These are phyloP conservation scores for Drosophila lacteicornis DNA, from an alignment of 1,140 invertebrate species.

Conservation along the genomic window DNA sequence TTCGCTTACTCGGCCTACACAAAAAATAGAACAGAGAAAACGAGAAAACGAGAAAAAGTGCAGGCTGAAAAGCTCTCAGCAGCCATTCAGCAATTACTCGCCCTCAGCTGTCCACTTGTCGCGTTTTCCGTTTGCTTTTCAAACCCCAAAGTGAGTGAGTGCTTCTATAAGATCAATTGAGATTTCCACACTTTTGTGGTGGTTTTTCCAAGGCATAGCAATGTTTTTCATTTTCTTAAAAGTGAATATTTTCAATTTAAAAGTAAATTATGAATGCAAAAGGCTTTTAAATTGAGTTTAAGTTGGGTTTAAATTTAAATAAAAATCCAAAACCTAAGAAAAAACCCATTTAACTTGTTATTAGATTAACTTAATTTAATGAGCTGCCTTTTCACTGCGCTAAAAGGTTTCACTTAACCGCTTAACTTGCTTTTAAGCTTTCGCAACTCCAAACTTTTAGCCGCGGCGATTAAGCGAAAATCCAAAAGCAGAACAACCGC, in stretches of 20 bases:
- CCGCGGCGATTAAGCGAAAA: slow-evolving; percentile 9
- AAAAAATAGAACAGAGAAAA: background rate
- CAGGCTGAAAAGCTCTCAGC: slow-evolving; percentile 2
- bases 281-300: too few relatives aligned
- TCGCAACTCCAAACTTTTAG: background rate
- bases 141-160: background rate
- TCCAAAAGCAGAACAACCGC: slow-evolving; percentile 32
- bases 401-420: slow-evolving; percentile 24
- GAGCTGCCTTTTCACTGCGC: background rate
- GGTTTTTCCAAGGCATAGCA: background rate
- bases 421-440: background rate
- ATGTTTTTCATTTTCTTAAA: too few relatives aligned
- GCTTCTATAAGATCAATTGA: slow-evolving; percentile 1
- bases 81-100: slow-evolving; percentile 10
- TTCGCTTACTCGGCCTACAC: slow-evolving; percentile 33
- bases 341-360: too few relatives aligned
- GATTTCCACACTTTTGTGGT: background rate
- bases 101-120: background rate
- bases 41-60: background rate
- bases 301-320: too few relatives aligned
- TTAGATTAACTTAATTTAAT: too few relatives aligned
- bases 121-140: background rate
- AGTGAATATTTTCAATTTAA: too few relatives aligned
- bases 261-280: too few relatives aligned
- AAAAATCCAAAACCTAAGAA: too few relatives aligned